Evolutionary conservation across 2,797 vertebrate genomes (phyloP).

Genomic region (Choloepus didactylus): DNA sequence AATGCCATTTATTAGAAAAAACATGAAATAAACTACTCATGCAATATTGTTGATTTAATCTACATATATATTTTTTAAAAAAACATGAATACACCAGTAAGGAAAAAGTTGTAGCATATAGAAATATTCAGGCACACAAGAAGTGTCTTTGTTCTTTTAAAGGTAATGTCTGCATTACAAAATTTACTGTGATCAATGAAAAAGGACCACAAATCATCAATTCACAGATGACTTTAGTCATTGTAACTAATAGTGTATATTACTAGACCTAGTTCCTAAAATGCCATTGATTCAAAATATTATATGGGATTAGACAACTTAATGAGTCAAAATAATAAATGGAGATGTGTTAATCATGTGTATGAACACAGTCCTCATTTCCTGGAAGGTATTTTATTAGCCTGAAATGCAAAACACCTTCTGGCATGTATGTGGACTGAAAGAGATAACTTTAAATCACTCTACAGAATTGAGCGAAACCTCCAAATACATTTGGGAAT

Average conservation of each 20-base stretch:
- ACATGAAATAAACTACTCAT: not conserved
- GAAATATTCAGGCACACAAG: not conserved
- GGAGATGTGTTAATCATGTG: not conserved
- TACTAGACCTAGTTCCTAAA: not conserved
- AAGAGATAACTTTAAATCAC: not conserved
- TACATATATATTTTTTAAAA: conserved; percentile 26
- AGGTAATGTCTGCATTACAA: not conserved
- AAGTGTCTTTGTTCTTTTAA: not conserved
- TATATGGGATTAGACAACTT: not conserved
- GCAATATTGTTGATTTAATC: conserved; percentile 17
- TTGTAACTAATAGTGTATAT: not conserved
- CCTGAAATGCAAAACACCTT: not conserved
- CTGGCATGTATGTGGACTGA: not conserved
- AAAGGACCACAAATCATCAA: not conserved
- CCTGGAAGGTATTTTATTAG: not conserved
- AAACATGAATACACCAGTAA: conserved; percentile 2
- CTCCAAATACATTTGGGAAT: not conserved
- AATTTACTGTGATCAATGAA: not conserved
- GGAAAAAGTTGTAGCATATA: not conserved
- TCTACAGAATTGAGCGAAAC: not conserved
- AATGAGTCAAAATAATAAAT: not conserved
- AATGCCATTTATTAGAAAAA: conserved; percentile 21
- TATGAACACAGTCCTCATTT: not conserved
- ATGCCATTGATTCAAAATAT: not conserved
- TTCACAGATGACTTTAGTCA: not conserved